These are phyloP conservation scores for Solenodon paradoxus DNA, from an alignment of 2,113 vertebrate genomes.

Conservation along the genomic window DNA sequence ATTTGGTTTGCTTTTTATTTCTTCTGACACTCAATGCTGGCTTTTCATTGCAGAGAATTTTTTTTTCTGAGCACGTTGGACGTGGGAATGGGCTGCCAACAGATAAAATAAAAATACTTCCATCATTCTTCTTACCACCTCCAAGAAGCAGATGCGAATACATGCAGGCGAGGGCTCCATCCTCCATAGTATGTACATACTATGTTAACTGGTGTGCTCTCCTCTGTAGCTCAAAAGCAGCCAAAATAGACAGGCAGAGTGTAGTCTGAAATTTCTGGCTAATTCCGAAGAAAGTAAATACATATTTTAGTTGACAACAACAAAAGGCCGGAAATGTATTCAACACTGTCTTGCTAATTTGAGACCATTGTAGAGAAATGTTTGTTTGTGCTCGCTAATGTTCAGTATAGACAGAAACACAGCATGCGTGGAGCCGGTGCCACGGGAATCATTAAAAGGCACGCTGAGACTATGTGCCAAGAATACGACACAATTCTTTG, in stretches of 20 bases:
- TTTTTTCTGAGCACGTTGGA: conserved; percentile 41
- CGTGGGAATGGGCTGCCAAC: conserved; percentile 53
- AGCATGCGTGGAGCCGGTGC: conserved; percentile 42
- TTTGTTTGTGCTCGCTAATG: conserved; percentile 53
- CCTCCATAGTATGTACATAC: background rate
- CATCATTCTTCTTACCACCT: conserved; percentile 21
- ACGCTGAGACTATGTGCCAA: conserved; percentile 55
- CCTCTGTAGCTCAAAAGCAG: background rate
- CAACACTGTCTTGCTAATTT: conserved; percentile 63
- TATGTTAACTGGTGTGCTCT: background rate
- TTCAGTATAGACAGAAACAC: conserved; percentile 61
- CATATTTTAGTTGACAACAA: conserved; percentile 57
- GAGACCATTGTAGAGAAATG: conserved; percentile 34
- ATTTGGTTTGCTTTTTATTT: conserved; percentile 70
- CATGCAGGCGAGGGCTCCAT: background rate
- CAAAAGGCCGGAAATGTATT: conserved; percentile 42
- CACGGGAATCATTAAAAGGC: conserved; percentile 55
- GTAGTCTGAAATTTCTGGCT: conserved; percentile 21
- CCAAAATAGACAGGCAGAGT: conserved; percentile 11
- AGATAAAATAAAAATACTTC: conserved; percentile 57
- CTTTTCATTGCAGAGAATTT: conserved; percentile 55
- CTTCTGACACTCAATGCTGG: conserved; percentile 49
- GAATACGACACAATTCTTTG: conserved; percentile 55
- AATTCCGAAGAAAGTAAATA: conserved; percentile 50
- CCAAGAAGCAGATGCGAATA: conserved; percentile 46